phyloP scores from a whole-genome alignment of 2,113 vertebrate genomes.

The Sinocyclocheilus anshuiensis region DNA sequence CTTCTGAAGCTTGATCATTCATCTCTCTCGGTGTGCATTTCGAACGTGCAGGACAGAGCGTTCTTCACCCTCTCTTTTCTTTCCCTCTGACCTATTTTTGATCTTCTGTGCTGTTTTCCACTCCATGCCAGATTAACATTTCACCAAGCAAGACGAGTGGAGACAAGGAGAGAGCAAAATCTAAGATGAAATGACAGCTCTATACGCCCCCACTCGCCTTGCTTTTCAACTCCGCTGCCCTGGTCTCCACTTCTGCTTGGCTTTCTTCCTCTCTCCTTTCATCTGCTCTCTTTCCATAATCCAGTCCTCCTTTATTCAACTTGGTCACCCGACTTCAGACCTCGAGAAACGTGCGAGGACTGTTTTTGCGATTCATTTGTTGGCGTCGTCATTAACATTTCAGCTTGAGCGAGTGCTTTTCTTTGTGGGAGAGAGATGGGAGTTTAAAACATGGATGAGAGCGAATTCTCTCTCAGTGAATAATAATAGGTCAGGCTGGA shows the following conservation, averaged over 20 bases:
- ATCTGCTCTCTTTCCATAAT: constrained; percentile 19
- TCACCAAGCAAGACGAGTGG: constrained; percentile 48
- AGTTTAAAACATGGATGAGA: constrained; percentile 54
- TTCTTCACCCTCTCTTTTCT: constrained; percentile 40
- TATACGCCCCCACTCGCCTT: constrained; percentile 26
- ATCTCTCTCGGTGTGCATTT: background rate
- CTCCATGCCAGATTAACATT: constrained; percentile 56
- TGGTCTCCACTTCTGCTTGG: background rate
- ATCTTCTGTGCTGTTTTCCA: constrained; percentile 45
- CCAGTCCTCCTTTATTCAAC: constrained; percentile 17
- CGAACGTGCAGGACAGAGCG: constrained; percentile 18
- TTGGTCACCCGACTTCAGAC: background rate
- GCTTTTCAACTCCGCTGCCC: constrained; percentile 39
- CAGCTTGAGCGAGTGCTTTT: constrained; percentile 46
- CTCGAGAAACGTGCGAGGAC: constrained; percentile 33
- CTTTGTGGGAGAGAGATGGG: constrained; percentile 40
- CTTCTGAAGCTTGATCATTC: background rate
- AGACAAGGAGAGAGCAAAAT: constrained; percentile 34
- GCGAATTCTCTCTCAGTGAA: constrained; percentile 42
- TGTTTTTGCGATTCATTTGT: constrained; percentile 43
- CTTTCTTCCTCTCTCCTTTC: constrained; percentile 22
- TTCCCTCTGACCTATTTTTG: constrained; percentile 60
- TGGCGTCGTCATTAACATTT: constrained; percentile 54
- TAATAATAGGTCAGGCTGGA: constrained; percentile 37
- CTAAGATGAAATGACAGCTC: constrained; percentile 47